These are phyloP conservation scores for Vespertilio murinus DNA, from an alignment of 2,797 vertebrate species.

Conservation along the genomic window DNA sequence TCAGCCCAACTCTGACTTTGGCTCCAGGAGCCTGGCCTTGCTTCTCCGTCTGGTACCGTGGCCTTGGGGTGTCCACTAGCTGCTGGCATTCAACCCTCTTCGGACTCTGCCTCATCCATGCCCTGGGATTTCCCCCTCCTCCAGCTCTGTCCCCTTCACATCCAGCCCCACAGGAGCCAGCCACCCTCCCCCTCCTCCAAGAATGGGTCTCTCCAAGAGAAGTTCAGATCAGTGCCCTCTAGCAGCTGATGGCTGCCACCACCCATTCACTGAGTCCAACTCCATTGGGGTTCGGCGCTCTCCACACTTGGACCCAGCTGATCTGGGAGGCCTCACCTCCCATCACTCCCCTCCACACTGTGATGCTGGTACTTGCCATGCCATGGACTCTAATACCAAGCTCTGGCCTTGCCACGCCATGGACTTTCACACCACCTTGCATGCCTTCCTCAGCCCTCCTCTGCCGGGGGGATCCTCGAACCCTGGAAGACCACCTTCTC, in stretches of 20 bases:
- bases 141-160: background rate
- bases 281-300: background rate
- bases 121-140: background rate
- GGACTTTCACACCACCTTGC: background rate
- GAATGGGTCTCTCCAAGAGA: background rate
- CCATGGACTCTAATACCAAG: background rate
- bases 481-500: background rate
- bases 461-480: background rate
- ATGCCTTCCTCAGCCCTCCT: background rate
- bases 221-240: background rate
- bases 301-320: background rate
- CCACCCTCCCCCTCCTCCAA: background rate
- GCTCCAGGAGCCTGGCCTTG: background rate
- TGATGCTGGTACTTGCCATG: accelerated
- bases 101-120: background rate
- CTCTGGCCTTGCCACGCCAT: background rate
- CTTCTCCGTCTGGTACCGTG: background rate
- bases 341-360: background rate
- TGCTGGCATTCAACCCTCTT: background rate
- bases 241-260: background rate
- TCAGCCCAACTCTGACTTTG: background rate
- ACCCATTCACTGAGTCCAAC: background rate
- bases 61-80: background rate
- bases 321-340: background rate
- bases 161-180: background rate